Conservation (phyloP, 2,797 vertebrate species). For the Lemur catta region DNA sequence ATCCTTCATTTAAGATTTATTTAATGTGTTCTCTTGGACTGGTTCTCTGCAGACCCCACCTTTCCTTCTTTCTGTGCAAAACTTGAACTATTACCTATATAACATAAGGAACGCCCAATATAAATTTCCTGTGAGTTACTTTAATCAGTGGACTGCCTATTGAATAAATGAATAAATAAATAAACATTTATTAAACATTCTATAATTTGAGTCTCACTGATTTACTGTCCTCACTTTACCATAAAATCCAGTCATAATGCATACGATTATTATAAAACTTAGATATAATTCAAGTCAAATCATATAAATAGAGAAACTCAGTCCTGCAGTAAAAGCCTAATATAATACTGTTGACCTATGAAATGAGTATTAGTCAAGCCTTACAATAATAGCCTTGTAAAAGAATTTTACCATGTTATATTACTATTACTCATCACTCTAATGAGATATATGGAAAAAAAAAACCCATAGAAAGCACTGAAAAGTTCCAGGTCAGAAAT, state of each 20-base stretch:
- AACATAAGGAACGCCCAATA: constrained; percentile 27
- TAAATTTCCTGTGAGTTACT: constrained; percentile 40
- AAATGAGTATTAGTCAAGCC: constrained; percentile 30
- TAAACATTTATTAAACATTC: constrained; percentile 47
- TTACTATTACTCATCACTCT: constrained; percentile 33
- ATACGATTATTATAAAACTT: constrained; percentile 42
- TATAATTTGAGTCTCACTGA: constrained; percentile 33
- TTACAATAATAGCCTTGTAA: constrained; percentile 28
- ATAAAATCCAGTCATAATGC: constrained; percentile 42
- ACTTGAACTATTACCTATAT: constrained; percentile 31
- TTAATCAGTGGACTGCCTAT: neutral
- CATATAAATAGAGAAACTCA: constrained; percentile 14
- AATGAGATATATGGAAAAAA: neutral
- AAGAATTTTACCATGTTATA: constrained; percentile 23
- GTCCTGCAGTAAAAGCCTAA: constrained; percentile 36
- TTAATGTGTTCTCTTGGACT: neutral
- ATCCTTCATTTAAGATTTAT: neutral
- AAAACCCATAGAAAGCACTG: neutral
- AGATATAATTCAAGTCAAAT: constrained; percentile 51
- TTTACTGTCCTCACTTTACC: constrained; percentile 17
- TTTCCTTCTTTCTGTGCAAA: constrained; percentile 11
- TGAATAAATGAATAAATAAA: constrained; percentile 53
- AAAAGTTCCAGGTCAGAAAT: constrained; percentile 41
- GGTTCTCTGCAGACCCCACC: neutral
- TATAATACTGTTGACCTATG: neutral